Conservation (phyloP, 2,797 vertebrate genomes). For the Okamejei kenojei region DNA sequence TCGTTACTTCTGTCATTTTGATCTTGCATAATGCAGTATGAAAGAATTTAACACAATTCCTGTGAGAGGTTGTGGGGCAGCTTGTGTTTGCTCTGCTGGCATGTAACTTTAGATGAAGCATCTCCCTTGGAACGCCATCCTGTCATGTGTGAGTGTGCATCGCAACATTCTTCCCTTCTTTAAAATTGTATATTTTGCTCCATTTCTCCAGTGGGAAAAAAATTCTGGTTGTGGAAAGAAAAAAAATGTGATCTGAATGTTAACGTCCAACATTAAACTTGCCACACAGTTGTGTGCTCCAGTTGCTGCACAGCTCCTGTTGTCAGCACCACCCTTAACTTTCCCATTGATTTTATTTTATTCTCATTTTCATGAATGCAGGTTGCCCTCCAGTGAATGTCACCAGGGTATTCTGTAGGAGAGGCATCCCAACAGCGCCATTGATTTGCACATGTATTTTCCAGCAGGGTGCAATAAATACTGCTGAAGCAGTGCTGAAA, state of each 20-base stretch:
- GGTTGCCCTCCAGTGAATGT: background rate
- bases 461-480: too few relatives aligned
- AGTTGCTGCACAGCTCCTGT: background rate
- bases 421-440: background rate
- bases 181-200: background rate
- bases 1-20: background rate
- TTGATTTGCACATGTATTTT: background rate
- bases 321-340: background rate
- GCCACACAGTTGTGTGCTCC: background rate
- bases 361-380: background rate
- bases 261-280: background rate
- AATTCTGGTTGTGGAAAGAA: background rate
- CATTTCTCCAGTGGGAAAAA: background rate
- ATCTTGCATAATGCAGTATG: background rate
- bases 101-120: background rate
- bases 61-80: constrained; percentile 4
- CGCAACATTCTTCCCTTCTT: background rate
- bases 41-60: background rate
- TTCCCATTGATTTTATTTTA: background rate
- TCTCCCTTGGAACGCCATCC: background rate
- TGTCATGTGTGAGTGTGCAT: background rate
- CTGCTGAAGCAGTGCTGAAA: background rate
- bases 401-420: too few relatives aligned
- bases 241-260: background rate
- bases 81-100: background rate